Conservation (phyloP, 2,113 vertebrate genomes). For the Cepphus grylle region DNA sequence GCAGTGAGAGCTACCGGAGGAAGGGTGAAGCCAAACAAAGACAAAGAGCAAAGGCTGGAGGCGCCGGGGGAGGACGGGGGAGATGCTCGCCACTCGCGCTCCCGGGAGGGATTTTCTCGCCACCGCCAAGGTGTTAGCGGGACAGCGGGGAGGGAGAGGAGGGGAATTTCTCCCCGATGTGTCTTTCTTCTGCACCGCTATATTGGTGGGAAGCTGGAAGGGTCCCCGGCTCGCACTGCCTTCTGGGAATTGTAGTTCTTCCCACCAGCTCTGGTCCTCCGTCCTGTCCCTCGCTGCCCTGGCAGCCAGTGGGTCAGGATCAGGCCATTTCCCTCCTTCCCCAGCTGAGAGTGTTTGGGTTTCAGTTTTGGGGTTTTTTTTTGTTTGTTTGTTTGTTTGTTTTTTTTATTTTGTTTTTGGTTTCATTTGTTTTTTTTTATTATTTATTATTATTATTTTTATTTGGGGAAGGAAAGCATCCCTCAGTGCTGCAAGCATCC, state of each 20-base stretch:
- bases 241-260: slow-evolving; percentile 42
- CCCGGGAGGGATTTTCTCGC: fast-evolving
- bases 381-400: background rate
- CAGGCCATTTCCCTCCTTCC: background rate
- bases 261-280: background rate
- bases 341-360: background rate
- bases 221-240: background rate
- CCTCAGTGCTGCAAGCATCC: background rate
- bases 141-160: background rate
- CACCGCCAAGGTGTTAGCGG: fast-evolving
- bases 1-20: slow-evolving; percentile 16
- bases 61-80: background rate
- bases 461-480: background rate
- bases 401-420: too few species aligned
- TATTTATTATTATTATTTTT: background rate
- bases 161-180: background rate
- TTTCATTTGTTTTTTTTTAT: background rate
- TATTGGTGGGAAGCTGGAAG: background rate
- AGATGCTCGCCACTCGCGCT: fast-evolving
- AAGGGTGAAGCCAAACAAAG: background rate
- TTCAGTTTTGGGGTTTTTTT: background rate
- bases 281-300: background rate
- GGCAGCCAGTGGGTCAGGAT: background rate
- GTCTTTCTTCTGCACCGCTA: background rate
- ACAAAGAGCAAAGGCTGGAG: background rate